These are phyloP conservation scores for Trichomycterus rosablanca DNA, from an alignment of 2,113 vertebrate species.

Conservation along the genomic window DNA sequence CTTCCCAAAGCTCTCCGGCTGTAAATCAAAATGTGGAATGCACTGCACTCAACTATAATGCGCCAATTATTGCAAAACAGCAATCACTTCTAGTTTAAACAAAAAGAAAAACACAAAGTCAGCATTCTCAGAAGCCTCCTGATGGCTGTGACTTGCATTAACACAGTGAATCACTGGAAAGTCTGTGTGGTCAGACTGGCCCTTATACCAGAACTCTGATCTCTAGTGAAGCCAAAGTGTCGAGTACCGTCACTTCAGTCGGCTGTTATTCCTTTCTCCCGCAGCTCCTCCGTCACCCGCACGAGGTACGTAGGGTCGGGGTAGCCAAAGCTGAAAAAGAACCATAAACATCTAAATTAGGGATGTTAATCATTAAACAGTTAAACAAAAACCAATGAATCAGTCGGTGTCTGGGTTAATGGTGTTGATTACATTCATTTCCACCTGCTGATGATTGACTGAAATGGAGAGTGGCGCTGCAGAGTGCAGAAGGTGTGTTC, in stretches of 20 bases:
- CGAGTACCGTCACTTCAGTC: slow-evolving; percentile 63
- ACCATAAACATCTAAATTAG: slow-evolving; percentile 22
- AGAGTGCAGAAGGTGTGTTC: too few species aligned
- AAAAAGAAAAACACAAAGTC: slow-evolving; percentile 38
- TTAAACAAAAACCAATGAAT: too few species aligned
- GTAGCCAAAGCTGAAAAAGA: slow-evolving; percentile 79
- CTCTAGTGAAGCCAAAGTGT: slow-evolving; percentile 15
- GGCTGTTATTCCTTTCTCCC: slow-evolving; percentile 84
- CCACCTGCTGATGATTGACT: too few species aligned
- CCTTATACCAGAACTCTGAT: slow-evolving; percentile 5
- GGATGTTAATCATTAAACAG: too few species aligned
- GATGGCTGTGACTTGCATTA: slow-evolving; percentile 31
- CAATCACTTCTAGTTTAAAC: slow-evolving; percentile 39
- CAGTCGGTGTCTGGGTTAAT: too few species aligned
- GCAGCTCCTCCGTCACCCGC: slow-evolving; percentile 84
- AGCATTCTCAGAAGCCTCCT: slow-evolving; percentile 14
- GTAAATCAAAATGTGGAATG: slow-evolving; percentile 47
- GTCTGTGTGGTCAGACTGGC: slow-evolving; percentile 8
- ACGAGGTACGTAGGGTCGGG: slow-evolving; percentile 89
- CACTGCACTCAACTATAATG: slow-evolving; percentile 50
- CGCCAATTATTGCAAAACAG: slow-evolving; percentile 42
- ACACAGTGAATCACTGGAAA: slow-evolving; percentile 28
- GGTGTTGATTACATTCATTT: too few species aligned
- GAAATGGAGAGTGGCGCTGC: too few species aligned
- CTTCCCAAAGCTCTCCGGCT: slow-evolving; percentile 46